Conservation (phyloP, 2,113 vertebrate genomes). For the Thamnophis sirtalis region DNA sequence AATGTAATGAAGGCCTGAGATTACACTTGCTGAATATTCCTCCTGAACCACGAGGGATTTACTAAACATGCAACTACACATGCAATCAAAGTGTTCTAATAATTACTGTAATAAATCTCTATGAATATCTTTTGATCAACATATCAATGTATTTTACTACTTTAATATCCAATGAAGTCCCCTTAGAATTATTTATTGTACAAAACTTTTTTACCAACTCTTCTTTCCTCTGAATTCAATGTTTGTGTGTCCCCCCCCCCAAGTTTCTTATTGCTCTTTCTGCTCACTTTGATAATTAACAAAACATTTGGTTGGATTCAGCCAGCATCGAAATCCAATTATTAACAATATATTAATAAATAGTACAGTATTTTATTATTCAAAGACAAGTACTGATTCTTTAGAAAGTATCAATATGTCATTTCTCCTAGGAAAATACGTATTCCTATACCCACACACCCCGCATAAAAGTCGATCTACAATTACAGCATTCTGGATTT, state of each 20-base stretch:
- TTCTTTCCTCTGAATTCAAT: not conserved
- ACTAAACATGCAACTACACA: not conserved
- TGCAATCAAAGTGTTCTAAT: not conserved
- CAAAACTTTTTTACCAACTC: not conserved
- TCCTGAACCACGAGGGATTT: not conserved
- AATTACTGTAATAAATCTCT: not conserved
- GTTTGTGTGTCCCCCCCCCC: not conserved
- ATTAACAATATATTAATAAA: too few relatives aligned
- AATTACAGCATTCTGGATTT: not conserved
- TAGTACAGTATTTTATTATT: not conserved
- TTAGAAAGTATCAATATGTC: not conserved
- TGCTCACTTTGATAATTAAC: not conserved
- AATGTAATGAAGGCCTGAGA: not conserved
- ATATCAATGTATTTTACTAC: not conserved
- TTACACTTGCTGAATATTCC: not conserved
- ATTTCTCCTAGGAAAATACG: not conserved
- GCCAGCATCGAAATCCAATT: not conserved
- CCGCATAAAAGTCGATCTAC: not conserved
- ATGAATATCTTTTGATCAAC: not conserved
- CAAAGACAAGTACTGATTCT: not conserved
- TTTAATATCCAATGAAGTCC: not conserved
- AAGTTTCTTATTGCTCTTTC: not conserved
- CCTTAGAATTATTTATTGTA: not conserved
- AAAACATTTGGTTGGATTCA: not conserved
- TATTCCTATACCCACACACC: not conserved